Evolutionary conservation across 2,797 vertebrate species (phyloP), one percentile per base, ranked within the genome.

Genomic region (Salarias fasciatus): DNA sequence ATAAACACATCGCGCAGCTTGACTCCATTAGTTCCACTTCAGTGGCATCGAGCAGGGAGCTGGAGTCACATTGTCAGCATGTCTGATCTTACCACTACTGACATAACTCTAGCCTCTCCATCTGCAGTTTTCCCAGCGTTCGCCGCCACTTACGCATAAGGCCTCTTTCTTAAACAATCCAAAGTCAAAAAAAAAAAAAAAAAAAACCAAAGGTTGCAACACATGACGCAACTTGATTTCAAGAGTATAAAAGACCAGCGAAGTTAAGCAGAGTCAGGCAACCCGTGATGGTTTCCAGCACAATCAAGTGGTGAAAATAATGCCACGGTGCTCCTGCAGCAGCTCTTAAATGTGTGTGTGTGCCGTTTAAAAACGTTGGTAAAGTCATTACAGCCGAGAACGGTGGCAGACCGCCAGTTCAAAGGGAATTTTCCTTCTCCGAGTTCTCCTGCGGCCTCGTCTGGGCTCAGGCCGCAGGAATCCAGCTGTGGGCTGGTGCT

Each of bases 391-490:
- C 76, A 83, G 82, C 62, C 42, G 36, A 73, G 84, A 84, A 82
- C 86, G 70, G 90, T 87, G 88, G 90, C 89, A 85, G 69, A 33
- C 82, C 18, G 91, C 90, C 91, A 92, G 86, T 83, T 91, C 83
- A 90, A 91, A 90, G 86, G 72, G 84, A 90, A 86, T 89, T 91
- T 90, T 91, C 78, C 88, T 77, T 86, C 82, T 84, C 83, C 67
- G 79, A 89, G 83, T 84, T 85, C 86, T 91, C 77, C 80, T 80
- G 85, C 68, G 84, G 88, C 87, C 85, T 84, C 72, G 71, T 85
- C 84, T 55, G 46, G 78, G 77, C 86, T 84, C 49, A 79, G 79
- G 90, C 92, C 91, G 4, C 92, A 93, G 90, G 91, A 93, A 93
- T 93, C 87, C 77, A 77, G 84, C 9, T 40, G 75, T 46, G 80